These are phyloP conservation scores for Sebastes hopkinsi DNA, from an alignment of 2,797 vertebrate species.

Conservation along the genomic window DNA sequence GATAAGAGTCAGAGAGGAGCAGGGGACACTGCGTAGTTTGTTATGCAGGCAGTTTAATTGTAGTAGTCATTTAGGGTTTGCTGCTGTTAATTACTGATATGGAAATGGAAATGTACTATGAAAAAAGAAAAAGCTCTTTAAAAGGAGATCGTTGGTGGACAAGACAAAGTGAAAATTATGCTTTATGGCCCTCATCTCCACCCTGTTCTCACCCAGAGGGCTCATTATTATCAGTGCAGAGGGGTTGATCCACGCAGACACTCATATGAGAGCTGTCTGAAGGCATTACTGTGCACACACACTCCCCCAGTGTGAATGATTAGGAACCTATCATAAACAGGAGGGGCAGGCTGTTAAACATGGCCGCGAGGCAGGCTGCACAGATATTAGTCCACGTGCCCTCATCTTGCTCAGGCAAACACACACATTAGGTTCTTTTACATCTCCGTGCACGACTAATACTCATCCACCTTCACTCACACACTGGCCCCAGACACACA, in stretches of 20 bases:
- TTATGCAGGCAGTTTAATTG: slow-evolving; percentile 50
- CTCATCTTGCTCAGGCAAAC: slow-evolving; percentile 46
- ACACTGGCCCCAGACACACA: slow-evolving; percentile 50
- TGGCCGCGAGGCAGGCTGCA: slow-evolving; percentile 69
- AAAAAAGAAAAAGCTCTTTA: slow-evolving; percentile 44
- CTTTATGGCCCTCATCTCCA: slow-evolving; percentile 61
- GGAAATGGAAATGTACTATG: slow-evolving; percentile 40
- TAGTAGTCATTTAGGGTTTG: slow-evolving; percentile 33
- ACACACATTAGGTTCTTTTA: slow-evolving; percentile 63
- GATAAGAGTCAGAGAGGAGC: slow-evolving; percentile 28
- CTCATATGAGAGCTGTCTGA: slow-evolving; percentile 88
- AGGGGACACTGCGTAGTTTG: slow-evolving; percentile 8
- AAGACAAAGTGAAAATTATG: slow-evolving; percentile 49
- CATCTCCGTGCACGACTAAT: slow-evolving; percentile 55
- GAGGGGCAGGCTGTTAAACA: slow-evolving; percentile 78
- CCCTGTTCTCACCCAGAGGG: slow-evolving; percentile 70
- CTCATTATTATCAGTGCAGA: slow-evolving; percentile 78
- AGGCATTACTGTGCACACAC: slow-evolving; percentile 86
- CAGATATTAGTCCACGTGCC: slow-evolving; percentile 24
- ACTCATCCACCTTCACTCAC: slow-evolving; percentile 66
- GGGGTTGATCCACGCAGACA: slow-evolving; percentile 87
- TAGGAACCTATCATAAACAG: slow-evolving; percentile 88
- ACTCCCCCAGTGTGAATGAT: slow-evolving; percentile 89
- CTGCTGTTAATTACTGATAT: slow-evolving; percentile 64
- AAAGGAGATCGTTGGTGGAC: slow-evolving; percentile 42